Evolutionary conservation across 2,113 vertebrate species (phyloP), one percentile per base, ranked within the genome.

Genomic region (Corythaixoides concolor): DNA sequence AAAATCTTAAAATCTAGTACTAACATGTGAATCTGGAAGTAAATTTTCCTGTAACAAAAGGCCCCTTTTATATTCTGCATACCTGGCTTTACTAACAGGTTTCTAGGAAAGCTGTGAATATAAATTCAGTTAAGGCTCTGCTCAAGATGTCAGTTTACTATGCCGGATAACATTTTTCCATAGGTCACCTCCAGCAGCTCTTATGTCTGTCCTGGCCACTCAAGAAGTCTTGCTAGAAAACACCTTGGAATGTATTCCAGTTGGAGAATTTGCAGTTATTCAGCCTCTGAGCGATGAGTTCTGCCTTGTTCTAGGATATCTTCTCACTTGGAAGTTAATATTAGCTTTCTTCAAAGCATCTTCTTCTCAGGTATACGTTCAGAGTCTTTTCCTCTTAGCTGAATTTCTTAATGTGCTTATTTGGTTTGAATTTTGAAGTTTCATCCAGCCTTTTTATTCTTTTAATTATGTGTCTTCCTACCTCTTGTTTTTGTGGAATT

Each of bases 291-390:
- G 99, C 0, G 98, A 99, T 84, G 99, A 99, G 92, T 99, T 99
- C 98, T 99, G 98, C 84, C 98, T 98, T 94, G 98, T 99, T 77
- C 97, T 99, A 87, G 99, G 99, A 2, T 99, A 99, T 95, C 97
- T 99, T 68, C 98, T 99, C 72, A 98, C 98, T 21, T 99, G 99
- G 99, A 99, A 99, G 95, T 98, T 99, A 73, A 98, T 98, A 24
- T 98, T 99, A 50, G 98, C 98, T 52, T 99, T 99, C 93, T 99
- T 99, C 93, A 99, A 99, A 97, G 99, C 99, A 41, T 98, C 99
- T 47, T 98, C 99, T 67, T 99, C 99, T 52, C 99, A 99, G 95
- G 99, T 99, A 98, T 96, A 92, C 94, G 32, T 85, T 77, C n/a
- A 52, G 21, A 69, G 18, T 66, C 17, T 86, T 68, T 59, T 68